Base-by-base conservation (phyloP, 2,888 invertebrate species). In the Branchipolynoe longqiensis region DNA sequence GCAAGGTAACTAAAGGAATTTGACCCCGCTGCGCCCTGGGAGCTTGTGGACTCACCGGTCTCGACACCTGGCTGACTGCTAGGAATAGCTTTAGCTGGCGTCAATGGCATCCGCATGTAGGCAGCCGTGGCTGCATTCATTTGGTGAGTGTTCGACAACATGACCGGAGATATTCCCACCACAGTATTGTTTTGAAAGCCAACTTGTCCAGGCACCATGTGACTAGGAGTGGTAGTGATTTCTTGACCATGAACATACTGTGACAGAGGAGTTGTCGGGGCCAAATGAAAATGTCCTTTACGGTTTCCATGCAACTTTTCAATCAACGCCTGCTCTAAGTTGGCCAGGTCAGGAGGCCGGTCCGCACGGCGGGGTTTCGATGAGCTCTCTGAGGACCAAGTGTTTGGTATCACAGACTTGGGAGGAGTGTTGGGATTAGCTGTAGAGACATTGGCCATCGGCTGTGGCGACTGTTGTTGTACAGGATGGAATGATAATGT, bases 251-350 rank as follows among this genome's bases (percentile, higher is more conserved):
- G 82, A 22, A 54, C 82, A 58, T 82, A 82, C 28, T 82, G 82
- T 4, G 82, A 22, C 56, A 58, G n/a, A 1, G 56, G 84, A 33
- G 62, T 69, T 4, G 62, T 25, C 22, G 59, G 84, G 14, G 69
- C 84, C 38, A 84, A 33, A 28, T 64, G 73, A 41, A 74, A 84
- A 58, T 84, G 84, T 8, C 54, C 84, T 54, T 84, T 84, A 40
- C 84, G 64, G 40, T 84, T 84, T 25, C 91, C 89, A 86, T 91
- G 91, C 33, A 92, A 89, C 74, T 92, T 92, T 85, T 91, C 92
- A 54, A 92, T 91, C 48, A 92, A 85, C 22, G 92, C 92, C 87
- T 92, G 92, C 84, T 92, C 92, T 38, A 93, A 86, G 82, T 89
- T 90, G 58, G 90, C 89, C 33, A 92, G 81, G 33, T 88, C 87